Base-by-base conservation (phyloP, 2,888 invertebrate genomes). In the Slavum lentiscoides region DNA sequence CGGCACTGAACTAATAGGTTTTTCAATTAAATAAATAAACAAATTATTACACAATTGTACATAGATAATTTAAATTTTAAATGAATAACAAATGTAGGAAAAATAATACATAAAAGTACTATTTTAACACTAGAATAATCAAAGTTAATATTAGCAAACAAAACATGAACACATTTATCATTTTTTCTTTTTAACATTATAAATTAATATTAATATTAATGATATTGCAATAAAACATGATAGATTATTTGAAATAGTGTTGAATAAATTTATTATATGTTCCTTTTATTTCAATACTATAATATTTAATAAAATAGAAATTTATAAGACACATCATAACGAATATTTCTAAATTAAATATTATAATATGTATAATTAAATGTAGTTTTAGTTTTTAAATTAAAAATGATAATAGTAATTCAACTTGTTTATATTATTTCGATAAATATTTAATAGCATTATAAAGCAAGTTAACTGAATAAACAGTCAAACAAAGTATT, bases 141-240 rank as follows among this genome's bases (percentile, higher is more conserved):
- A 17, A 67, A 49, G 23, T 53, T 53, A 8, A 53, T 7, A 21
- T 13, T 49, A 2, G 9, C 53, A 30, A 67, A 49, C 2, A 5
- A 68, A 68, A 21, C n/a, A 68, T 53, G 67, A 68, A 68, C 67
- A 68, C 67, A 23, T 15, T 43, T 43, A 9, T 43, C 3, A 43
- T 43, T 9, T 43, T 43, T 49, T 49, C 49, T 53, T 7, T 23
- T 68, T 49, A 13, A 49, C 49, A 13, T 49, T 49, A 11, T 1
- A 13, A 13, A 49, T 49, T 6, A 9, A 43, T 9, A 11, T 49
- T 49, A 49, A 49, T 49, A 49, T 49, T 49, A 49, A 49, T 15
- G 49, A 55, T 3, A 53, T 17, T 17, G n/a, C 6, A 5, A 49
- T 11, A 6, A 49, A 49, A 67, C 49, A 43, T 23, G 11, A 67